Evolutionary conservation across 37 sponge, comb jelly and placozoan genomes (phyloP).

Genomic region (Theonella swinhoei): DNA sequence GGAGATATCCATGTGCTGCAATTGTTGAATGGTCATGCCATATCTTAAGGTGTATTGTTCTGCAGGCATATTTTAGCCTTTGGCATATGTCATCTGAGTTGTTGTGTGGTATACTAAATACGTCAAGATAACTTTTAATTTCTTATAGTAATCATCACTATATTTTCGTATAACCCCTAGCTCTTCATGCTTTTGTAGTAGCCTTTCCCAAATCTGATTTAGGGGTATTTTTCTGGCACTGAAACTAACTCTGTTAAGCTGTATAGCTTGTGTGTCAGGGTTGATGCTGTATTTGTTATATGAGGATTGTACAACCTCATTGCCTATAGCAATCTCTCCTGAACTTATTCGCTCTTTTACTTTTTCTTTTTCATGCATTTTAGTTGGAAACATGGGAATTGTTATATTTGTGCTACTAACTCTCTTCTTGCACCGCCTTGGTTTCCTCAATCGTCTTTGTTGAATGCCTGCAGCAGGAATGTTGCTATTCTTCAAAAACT

Average conservation of each 20-base stretch:
- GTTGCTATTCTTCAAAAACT: neutral
- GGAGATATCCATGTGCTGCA: constrained; percentile 1
- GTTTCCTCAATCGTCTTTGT: neutral
- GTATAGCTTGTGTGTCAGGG: neutral
- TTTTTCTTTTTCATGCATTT: neutral
- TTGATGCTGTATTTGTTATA: neutral
- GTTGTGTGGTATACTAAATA: neutral
- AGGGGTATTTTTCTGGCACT: constrained; percentile 15
- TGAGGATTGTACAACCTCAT: constrained; percentile 20
- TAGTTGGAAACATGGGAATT: constrained; percentile 21
- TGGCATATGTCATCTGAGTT: neutral
- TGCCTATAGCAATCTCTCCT: constrained; percentile 16
- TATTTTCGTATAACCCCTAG: constrained; percentile 6
- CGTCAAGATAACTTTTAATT: neutral
- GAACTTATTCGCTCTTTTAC: neutral
- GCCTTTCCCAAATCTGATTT: constrained; percentile 7
- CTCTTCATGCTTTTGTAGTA: constrained; percentile 28
- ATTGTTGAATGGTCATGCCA: constrained; percentile 34
- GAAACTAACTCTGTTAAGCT: neutral
- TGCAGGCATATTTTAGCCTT: neutral
- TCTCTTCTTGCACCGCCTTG: constrained; percentile 19
- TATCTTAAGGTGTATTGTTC: constrained; percentile 1
- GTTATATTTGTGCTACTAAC: neutral
- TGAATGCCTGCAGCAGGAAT: constrained; percentile 3
- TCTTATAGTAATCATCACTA: constrained; percentile 21